Evolutionary conservation across 2,888 invertebrate species (phyloP).

Genomic region (Hoplodrina ambigua): DNA sequence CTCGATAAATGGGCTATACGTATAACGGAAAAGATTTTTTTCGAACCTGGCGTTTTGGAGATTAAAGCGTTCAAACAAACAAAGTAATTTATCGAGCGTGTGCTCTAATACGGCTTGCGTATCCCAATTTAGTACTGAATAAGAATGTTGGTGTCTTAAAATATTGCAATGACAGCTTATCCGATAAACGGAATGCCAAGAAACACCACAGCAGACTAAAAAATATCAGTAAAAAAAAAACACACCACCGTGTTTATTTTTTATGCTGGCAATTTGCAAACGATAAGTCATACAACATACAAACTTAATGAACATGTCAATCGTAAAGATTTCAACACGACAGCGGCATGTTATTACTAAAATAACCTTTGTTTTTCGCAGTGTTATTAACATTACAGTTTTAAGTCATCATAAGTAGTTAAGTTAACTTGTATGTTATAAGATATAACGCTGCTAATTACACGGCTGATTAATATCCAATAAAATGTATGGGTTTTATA

Average conservation of each 20-base stretch:
- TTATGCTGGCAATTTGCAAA: background rate
- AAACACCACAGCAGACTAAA: background rate
- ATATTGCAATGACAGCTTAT: background rate
- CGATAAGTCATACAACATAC: background rate
- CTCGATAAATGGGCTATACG: too few species aligned
- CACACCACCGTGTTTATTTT: background rate
- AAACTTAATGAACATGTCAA: conserved; percentile 5
- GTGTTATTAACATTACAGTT: conserved; percentile 7
- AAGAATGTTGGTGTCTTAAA: background rate
- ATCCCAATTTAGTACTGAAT: too few species aligned
- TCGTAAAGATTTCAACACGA: conserved; percentile 7
- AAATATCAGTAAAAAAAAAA: background rate
- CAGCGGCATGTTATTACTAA: conserved; percentile 8
- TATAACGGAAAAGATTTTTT: too few species aligned
- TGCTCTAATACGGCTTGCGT: too few species aligned
- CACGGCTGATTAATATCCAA: conserved; percentile 65
- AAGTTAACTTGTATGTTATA: background rate
- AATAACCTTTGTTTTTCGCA: background rate
- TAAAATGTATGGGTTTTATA: conserved; percentile 45
- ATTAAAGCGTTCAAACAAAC: too few species aligned
- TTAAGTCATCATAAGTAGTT: background rate
- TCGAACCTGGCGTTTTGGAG: too few species aligned
- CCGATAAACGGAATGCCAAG: background rate
- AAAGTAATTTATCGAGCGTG: too few species aligned
- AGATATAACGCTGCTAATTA: conserved; percentile 40